A percentile compares a stretch with the other conserved stretches of the same genome.
Evolutionary conservation across 2,797 vertebrate genomes (phyloP).

Genomic region (Oreochromis mossambicus): DNA sequence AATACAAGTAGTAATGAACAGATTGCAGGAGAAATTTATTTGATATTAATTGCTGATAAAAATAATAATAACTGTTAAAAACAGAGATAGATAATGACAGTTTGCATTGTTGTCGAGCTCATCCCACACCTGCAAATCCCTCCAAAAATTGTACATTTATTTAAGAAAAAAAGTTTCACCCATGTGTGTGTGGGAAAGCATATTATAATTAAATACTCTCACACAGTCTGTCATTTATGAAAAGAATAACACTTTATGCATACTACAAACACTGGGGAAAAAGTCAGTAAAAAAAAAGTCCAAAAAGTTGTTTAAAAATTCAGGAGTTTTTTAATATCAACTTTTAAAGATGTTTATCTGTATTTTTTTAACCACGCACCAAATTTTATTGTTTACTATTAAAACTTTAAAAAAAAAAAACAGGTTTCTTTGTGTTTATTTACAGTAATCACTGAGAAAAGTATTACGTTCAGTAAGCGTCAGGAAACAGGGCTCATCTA

Average conservation of each 20-base stretch:
- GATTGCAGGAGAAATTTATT: background rate
- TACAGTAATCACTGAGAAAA: fast-evolving
- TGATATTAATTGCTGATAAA: background rate
- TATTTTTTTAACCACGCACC: background rate
- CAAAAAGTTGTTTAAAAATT: background rate
- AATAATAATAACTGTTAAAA: too few relatives aligned
- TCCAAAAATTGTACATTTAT: background rate
- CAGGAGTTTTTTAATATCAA: background rate
- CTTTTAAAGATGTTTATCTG: background rate
- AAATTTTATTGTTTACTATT: fast-evolving
- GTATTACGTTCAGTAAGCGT: background rate
- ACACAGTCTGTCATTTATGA: background rate
- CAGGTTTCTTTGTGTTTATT: background rate
- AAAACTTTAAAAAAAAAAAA: too few relatives aligned
- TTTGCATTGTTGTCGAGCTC: background rate
- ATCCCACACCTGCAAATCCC: background rate
- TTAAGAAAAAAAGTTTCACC: fast-evolving
- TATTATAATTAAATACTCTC: background rate
- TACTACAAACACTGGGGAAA: fast-evolving
- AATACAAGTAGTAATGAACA: background rate
- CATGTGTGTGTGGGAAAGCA: background rate
- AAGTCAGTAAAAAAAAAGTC: background rate
- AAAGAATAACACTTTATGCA: fast-evolving
- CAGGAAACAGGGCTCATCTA: background rate
- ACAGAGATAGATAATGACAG: background rate